A percentile compares a stretch with the other conserved stretches of the same genome.
Conservation (phyloP, 2,113 vertebrate species). For the Climacteris rufus region DNA sequence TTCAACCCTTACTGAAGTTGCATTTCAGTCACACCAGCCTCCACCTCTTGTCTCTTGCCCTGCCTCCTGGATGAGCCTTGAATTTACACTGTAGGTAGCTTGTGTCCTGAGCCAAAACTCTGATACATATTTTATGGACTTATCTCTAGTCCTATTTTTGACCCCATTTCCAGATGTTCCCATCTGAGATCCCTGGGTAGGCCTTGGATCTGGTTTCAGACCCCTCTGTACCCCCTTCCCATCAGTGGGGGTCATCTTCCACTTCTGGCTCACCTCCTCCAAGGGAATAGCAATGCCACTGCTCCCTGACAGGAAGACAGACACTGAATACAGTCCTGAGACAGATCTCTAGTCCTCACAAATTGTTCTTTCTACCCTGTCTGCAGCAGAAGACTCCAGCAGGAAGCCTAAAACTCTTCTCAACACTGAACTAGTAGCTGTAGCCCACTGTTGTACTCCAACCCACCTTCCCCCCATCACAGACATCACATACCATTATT, state of each 20-base stretch:
- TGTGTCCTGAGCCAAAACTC: not conserved
- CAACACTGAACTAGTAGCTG: not conserved
- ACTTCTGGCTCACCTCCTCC: not conserved
- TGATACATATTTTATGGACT: accelerated
- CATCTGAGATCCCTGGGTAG: not conserved
- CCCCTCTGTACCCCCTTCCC: accelerated
- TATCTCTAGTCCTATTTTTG: not conserved
- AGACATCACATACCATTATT: not conserved
- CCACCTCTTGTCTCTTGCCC: not conserved
- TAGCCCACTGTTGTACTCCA: not conserved
- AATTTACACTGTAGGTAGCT: not conserved
- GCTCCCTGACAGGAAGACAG: not conserved
- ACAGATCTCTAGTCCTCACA: not conserved
- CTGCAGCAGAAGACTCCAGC: not conserved
- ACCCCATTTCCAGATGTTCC: not conserved
- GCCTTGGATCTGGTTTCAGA: not conserved
- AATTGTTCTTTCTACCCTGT: not conserved
- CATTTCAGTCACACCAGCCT: not conserved
- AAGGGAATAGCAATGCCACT: not conserved
- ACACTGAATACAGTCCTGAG: not conserved
- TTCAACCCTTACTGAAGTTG: not conserved
- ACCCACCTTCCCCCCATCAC: not conserved
- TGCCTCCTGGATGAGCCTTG: not conserved
- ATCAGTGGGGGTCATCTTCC: not conserved
- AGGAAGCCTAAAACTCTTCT: not conserved